Base-by-base conservation (phyloP, 2,888 invertebrate species). In the Synergus umbraculus region DNA sequence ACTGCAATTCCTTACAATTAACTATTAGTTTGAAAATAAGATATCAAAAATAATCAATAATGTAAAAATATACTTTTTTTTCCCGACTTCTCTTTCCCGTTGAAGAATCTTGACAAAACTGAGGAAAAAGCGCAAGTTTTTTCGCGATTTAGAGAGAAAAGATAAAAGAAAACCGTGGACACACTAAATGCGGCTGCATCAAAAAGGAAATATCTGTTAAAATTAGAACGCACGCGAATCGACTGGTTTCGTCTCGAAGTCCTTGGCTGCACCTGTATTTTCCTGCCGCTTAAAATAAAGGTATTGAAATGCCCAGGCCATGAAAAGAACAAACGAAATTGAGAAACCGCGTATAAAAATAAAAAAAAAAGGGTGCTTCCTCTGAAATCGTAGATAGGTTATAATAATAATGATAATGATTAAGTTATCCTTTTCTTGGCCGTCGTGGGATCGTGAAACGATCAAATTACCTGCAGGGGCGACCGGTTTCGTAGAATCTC, bases 401-500 rank as follows among this genome's bases (percentile, higher is more conserved):
- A 76, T 41, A n/a, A 76, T 76, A 73, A 79, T 80, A 80, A 76
- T 76, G 65, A 79, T 80, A 80, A 54, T 22, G 76, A 81, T 76
- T 79, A 41, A 79, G 63, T 91, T 91, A 91, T 91, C 89, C 92
- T 92, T 92, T 92, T 91, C 92, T 91, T 92, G 92, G 91, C 92
- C 91, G 83, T 88, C 81, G 81, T 83, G 58, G 86, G 82, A 86
- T 83, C 79, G 79, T 81, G 84, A 85, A 87, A 83, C 81, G 84
- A 88, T 84, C 78, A 81, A 89, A 89, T 91, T 88, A 92, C 92
- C 92, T 90, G 91, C 90, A 46, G 86, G 84, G 41, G 88, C 82
- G 5, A 85, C 76, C 78, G 89, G 84, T 84, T 92, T 92, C 5
- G 89, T 86, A n/a, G 92, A 87, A 92, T 98, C 98, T 82, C 98